Base-by-base conservation (phyloP, 1,140 invertebrate genomes). In the Drosophila aff. region DNA sequence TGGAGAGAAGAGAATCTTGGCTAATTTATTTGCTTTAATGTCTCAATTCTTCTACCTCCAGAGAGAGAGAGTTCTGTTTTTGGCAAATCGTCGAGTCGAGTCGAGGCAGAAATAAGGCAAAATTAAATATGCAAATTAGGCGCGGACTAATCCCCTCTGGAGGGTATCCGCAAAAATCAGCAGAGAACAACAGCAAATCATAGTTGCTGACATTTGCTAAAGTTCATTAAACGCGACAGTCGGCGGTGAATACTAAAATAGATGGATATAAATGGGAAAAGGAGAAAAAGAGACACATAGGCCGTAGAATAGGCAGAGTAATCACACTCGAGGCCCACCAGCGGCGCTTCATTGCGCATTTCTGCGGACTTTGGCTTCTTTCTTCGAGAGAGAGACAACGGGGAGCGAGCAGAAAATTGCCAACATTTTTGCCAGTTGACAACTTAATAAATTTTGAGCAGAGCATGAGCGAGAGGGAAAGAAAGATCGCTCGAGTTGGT, bases 391-490 rank as follows among this genome's bases (percentile, higher is more conserved):
- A 53, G 52, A 23, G 50, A 21, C 13, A 26, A 3, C 36, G 63
- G 62, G 31, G 62, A 43, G 64, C 58, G 38, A 43, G 76, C 63
- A 72, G 74, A 84, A 55, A 76, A 89, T 89, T 84, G 81, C 68
- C 77, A 84, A 76, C 85, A 89, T 89, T 84, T 89, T 90, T 89
- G 74, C 81, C 67, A 65, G 84, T 85, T 90, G 85, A 90, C 85
- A 90, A 90, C 85, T 90, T 85, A 90, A 90, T 90, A 90, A 90
- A 90, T 90, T 91, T 84, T 87, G 83, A 85, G 61, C 58, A 33
- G 62, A 31, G 44, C 41, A n/a, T 16, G 41, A 46, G 28, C 15
- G 65, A 55, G 11, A 26, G 52, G 58, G 57, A 59, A 33, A 63
- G 36, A 65, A 60, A 76, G 44, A 66, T 83, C 61, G 81, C 72